These are phyloP conservation scores for Corythornis leucogaster DNA, from an alignment of 2,797 vertebrate genomes.

Conservation along the genomic window DNA sequence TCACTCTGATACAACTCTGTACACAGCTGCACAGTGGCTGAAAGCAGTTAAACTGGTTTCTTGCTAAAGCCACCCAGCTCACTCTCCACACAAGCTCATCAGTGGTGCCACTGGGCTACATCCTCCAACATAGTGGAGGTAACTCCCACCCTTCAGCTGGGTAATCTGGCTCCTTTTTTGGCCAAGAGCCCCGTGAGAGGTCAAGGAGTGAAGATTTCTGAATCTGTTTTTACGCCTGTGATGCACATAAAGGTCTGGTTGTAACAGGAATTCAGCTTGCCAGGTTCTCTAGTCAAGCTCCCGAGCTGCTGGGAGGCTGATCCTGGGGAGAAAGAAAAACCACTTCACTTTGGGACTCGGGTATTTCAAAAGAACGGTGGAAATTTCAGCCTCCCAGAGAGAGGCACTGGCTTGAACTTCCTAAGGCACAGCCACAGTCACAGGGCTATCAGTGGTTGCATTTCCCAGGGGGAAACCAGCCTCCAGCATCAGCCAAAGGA, in stretches of 20 bases:
- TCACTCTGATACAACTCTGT: background rate
- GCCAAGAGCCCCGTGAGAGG: background rate
- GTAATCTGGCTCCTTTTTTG: background rate
- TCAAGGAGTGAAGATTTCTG: background rate
- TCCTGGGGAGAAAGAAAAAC: background rate
- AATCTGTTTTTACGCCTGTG: background rate
- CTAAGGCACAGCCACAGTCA: background rate
- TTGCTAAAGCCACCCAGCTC: background rate
- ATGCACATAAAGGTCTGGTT: background rate
- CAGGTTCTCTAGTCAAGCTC: background rate
- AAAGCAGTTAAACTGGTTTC: background rate
- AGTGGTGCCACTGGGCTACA: background rate
- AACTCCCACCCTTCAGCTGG: background rate
- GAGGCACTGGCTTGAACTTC: background rate
- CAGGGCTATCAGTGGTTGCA: background rate
- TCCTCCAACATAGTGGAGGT: background rate
- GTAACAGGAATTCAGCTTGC: background rate
- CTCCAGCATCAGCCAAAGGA: background rate
- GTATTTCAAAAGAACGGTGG: background rate
- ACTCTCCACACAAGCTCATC: background rate
- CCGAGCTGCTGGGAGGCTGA: background rate
- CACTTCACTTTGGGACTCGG: rapidly evolving
- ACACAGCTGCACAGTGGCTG: background rate
- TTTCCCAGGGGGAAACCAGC: background rate
- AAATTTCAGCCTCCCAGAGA: background rate